Evolutionary conservation across 1,140 invertebrate species (phyloP).

Genomic region (Charaxes varanes): DNA sequence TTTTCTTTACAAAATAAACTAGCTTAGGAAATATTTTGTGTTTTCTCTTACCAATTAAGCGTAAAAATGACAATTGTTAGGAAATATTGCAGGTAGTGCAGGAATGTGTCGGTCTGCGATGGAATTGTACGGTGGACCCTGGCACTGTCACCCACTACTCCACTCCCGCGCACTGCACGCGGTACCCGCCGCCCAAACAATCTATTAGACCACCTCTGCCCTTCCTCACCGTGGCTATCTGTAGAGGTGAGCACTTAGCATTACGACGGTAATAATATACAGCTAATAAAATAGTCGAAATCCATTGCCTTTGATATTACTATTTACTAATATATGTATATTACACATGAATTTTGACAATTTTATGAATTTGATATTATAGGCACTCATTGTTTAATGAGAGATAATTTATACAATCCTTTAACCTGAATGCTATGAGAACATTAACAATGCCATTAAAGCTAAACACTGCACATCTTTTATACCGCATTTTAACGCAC

Average conservation of each 20-base stretch:
- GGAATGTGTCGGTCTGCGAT: conserved; percentile 33
- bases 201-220: conserved; percentile 3
- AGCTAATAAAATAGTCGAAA: too few relatives aligned
- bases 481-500: too few relatives aligned
- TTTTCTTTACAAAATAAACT: too few relatives aligned
- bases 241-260: conserved; percentile 21
- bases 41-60: too few relatives aligned
- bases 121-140: conserved; percentile 33
- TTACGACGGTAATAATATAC: not conserved
- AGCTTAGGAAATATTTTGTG: too few relatives aligned
- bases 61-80: too few relatives aligned
- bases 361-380: not conserved
- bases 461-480: too few relatives aligned
- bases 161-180: conserved; percentile 33
- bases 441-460: too few relatives aligned
- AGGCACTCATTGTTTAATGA: too few relatives aligned
- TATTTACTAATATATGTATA: conserved; percentile 2
- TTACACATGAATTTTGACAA: not conserved
- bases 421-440: too few relatives aligned
- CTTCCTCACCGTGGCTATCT: conserved; percentile 27
- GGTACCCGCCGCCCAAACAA: conserved; percentile 20
- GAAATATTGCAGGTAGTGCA: conserved; percentile 14
- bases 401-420: too few relatives aligned
- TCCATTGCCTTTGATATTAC: too few relatives aligned
- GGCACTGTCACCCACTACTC: conserved; percentile 32